Evolutionary conservation across 2,888 invertebrate genomes (phyloP), one percentile per base, ranked within the genome.

Genomic region (Stenoptilia bipunctidactyla): DNA sequence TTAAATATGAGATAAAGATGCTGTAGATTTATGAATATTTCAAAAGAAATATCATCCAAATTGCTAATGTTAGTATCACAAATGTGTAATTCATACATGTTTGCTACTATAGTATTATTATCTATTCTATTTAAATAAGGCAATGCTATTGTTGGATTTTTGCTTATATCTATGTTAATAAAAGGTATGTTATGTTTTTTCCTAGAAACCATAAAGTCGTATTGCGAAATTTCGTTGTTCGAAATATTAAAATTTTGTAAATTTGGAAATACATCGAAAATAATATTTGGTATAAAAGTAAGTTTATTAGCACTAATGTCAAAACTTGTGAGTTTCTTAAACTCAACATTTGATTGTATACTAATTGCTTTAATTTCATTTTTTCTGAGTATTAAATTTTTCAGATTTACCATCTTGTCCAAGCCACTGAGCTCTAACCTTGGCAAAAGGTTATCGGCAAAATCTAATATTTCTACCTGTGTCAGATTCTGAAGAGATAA

Each of bases 1-100:
- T 94, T 94, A 52, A 86, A 88, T 41, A 89, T 87, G 48, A 94
- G 75, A 64, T 91, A 92, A 27, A 94, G 85, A 60, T 94, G 92
- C 60, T 92, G 87, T 45, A 94, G 75, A 87, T 87, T 53, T 86
- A 89, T 64, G 89, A 94, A 48, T 87, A 88, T 58, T 89, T 92
- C 70, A 90, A 94, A 72, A 89, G 92, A 73, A 86, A 90, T 56
- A 87, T 92, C 43, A 88, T 93, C 55, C 37, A 82, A 55, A 41
- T 68, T 75, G 1, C 71, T 71, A 55, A 83, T 65, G 45, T 82
- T 80, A 10, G 79, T 80, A 49, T 60, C 61, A 59, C 69, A 66
- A 43, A 83, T 70, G 45, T 82, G 75, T 51, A 83, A 58, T 64
- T 83, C 83, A 48, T 76, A 77, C 44, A 83, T 54, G 46, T 71